Conservation (phyloP, 2,113 vertebrate species). For the Podocnemis expansa region DNA sequence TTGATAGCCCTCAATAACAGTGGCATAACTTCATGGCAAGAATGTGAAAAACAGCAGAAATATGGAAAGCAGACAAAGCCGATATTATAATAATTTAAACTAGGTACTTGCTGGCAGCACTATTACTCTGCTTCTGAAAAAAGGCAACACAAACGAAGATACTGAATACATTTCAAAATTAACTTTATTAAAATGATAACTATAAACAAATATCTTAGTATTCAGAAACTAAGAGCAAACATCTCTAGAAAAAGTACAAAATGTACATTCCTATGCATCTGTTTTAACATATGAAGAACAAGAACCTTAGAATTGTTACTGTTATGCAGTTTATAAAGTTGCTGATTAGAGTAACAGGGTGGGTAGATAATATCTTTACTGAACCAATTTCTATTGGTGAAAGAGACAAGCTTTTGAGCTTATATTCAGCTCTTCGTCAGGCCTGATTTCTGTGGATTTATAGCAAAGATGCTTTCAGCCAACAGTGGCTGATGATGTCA, state of each 20-base stretch:
- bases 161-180: slow-evolving; percentile 65
- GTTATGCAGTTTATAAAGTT: background rate
- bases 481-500: background rate
- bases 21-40: slow-evolving; percentile 39
- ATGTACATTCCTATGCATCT: slow-evolving; percentile 51
- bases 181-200: slow-evolving; percentile 79
- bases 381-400: background rate
- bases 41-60: slow-evolving; percentile 24
- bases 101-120: slow-evolving; percentile 3
- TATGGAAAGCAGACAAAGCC: slow-evolving; percentile 40
- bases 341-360: background rate
- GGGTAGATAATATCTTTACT: background rate
- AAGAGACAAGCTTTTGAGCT: background rate
- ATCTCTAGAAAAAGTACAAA: slow-evolving; percentile 62
- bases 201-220: slow-evolving; percentile 70
- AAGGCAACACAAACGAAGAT: background rate
- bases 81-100: slow-evolving; percentile 34
- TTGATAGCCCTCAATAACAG: slow-evolving; percentile 27
- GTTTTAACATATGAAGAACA: background rate
- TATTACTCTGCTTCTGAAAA: background rate
- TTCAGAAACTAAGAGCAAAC: slow-evolving; percentile 61
- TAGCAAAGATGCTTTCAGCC: background rate
- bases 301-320: background rate
- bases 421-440: background rate
- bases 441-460: background rate